Conservation (phyloP, 2,113 vertebrate species). For the Rhodinocichla rosea region DNA sequence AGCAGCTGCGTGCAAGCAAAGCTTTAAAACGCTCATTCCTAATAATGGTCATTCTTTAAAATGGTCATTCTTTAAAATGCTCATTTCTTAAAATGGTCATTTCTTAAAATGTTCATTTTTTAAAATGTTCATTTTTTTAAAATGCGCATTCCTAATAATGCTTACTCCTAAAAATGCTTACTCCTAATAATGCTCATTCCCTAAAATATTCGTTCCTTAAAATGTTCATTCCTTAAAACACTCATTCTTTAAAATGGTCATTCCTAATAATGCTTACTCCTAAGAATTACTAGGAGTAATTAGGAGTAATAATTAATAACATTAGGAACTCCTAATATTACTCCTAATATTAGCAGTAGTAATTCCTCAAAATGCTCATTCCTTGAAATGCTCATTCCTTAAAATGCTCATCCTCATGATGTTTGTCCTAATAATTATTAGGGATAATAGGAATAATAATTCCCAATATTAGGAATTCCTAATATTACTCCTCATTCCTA, state of each 20-base stretch:
- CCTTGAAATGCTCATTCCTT: no score
- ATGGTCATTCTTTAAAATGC: neutral
- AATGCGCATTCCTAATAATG: neutral
- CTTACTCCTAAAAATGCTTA: fast-evolving
- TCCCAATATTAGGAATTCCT: no score
- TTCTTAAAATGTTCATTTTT: neutral
- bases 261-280: neutral
- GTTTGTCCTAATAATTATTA: no score
- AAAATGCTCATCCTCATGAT: no score
- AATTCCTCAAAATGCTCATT: no score
- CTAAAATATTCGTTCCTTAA: fast-evolving
- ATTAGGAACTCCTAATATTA: no score
- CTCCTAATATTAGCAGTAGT: no score
- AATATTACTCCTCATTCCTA: no score
- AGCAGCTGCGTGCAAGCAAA: neutral
- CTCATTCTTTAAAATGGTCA: fast-evolving
- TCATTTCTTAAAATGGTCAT: fast-evolving
- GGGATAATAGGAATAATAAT: no score
- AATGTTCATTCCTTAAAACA: neutral
- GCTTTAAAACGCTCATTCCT: neutral
- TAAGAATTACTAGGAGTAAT: neutral
- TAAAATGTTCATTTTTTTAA: no score
- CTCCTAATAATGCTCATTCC: neutral
- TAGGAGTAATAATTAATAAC: no score
- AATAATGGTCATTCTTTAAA: neutral